Percentiles rank a stretch among this genome's conserved stretches.
Evolutionary conservation across 2,888 invertebrate species (phyloP).

Genomic region (Scrobipalpa costella): DNA sequence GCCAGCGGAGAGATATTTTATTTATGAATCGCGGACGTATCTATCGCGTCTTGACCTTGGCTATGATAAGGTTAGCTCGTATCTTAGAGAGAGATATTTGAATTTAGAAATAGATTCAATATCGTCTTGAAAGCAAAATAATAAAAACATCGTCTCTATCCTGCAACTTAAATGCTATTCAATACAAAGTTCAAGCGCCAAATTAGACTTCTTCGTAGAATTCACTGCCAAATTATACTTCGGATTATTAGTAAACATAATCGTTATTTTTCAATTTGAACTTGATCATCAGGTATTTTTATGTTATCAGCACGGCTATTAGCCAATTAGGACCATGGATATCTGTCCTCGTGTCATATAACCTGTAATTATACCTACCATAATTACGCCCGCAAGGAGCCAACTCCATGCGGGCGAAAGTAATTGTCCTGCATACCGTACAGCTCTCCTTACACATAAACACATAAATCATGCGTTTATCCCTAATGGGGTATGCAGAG

Average conservation of each 20-base stretch:
- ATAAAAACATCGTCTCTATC: not conserved
- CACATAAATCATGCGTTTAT: too few species aligned
- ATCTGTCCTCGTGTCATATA: slow-evolving; percentile 45
- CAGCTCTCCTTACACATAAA: slow-evolving; percentile 42
- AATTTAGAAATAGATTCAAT: slow-evolving; percentile 31
- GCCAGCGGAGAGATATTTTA: slow-evolving; percentile 54
- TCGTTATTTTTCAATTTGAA: not conserved
- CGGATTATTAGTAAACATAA: too few species aligned
- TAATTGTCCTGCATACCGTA: slow-evolving; percentile 57
- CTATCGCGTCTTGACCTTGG: slow-evolving; percentile 50
- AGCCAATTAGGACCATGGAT: not conserved
- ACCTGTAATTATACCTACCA: slow-evolving; percentile 63
- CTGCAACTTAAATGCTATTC: too few species aligned
- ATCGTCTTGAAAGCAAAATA: not conserved
- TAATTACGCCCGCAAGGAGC: slow-evolving; percentile 46
- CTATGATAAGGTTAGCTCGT: slow-evolving; percentile 41
- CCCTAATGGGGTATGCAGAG: too few species aligned
- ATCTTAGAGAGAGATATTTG: slow-evolving; percentile 38
- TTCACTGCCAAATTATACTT: too few species aligned
- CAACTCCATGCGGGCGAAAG: slow-evolving; percentile 58
- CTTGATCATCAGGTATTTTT: not conserved
- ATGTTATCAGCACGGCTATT: not conserved
- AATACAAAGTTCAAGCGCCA: too few species aligned
- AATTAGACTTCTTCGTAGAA: too few species aligned
- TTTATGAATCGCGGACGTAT: slow-evolving; percentile 52